Base-by-base conservation (phyloP, 2,888 invertebrate genomes). In the Alsophila aescularia region DNA sequence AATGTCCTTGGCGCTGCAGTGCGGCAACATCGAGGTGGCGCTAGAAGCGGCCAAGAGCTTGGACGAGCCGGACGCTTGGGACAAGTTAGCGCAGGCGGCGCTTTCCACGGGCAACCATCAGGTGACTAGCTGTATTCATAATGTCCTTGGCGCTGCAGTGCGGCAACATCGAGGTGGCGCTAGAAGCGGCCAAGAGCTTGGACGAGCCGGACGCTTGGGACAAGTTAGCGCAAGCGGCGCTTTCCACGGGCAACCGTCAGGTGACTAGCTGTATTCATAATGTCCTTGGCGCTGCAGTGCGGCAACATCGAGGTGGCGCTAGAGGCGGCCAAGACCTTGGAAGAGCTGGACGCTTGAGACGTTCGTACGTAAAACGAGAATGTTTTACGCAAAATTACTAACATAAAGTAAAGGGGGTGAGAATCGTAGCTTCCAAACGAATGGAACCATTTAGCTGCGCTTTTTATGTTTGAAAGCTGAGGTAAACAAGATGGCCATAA, bases 161-260 rank as follows among this genome's bases (percentile, higher is more conserved):
- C 83, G 99, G 99, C 0, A 99, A 99, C 84, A 98, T 99, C 67
- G 99, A 99, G 81, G 98, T 98, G 50, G 99, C 99, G 0, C 81
- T 99, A 14, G 99, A 99, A 78, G 98, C 99, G 0, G 99, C 99
- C 0, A 96, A 98, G 82, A 95, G 96, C 0, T 82, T 99, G 27
- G 99, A 99, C 81, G 98, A 99, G 77, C 97, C 98, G 60, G 92
- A 94, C 6, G 98, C 99, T 70, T 99, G 99, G 99, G 98, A 99
- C 81, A 95, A 96, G 65, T 91, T 99, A 55, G 99, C 98, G 0
- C 96, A 98, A 73, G 97, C 98, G 0, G 99, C 99, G 0, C 87
- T 99, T 15, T 90, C 97, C 66, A 98, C 98, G 77, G 99, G 97
- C n/a, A 97, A 97, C 77, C 96, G 97, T 78, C 97, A 97, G 92